A percentile compares a stretch with the other conserved stretches of the same genome.
Conservation (phyloP, 2,113 vertebrate genomes). For the Pomatorhinus ruficollis region DNA sequence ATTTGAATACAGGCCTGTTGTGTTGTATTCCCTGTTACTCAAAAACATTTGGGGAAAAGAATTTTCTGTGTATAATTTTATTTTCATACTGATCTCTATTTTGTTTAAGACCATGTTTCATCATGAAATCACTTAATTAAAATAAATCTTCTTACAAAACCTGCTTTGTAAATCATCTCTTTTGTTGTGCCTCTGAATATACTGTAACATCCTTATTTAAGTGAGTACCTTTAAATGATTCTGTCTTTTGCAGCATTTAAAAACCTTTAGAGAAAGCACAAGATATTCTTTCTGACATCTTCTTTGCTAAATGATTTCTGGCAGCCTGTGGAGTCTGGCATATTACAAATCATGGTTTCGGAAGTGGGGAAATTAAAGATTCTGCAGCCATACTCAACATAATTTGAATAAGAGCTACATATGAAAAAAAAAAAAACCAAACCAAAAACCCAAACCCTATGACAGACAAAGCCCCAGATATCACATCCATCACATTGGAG, state of each 20-base stretch:
- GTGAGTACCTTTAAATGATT: background rate
- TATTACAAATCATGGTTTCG: background rate
- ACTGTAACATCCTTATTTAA: fast-evolving
- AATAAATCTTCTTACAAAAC: conserved; percentile 80
- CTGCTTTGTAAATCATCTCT: background rate
- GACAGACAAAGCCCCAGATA: background rate
- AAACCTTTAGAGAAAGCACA: background rate
- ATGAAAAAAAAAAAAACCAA: background rate
- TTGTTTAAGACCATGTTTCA: conserved; percentile 79
- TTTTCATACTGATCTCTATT: conserved; percentile 84
- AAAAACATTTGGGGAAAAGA: conserved; percentile 70
- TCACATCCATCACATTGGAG: background rate
- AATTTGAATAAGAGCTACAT: background rate
- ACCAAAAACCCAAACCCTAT: background rate
- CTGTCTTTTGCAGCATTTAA: background rate
- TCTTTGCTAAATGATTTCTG: background rate
- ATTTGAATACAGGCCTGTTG: conserved; percentile 61
- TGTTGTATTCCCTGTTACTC: conserved; percentile 75
- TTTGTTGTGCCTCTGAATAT: conserved; percentile 14
- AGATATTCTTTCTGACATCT: background rate
- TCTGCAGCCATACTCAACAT: background rate
- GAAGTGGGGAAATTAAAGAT: background rate
- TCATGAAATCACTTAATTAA: conserved; percentile 75
- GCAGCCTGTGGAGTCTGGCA: background rate
- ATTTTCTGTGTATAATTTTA: conserved; percentile 73